Evolutionary conservation across 2,797 vertebrate species (phyloP).

Genomic region (Heliangelus exortis): DNA sequence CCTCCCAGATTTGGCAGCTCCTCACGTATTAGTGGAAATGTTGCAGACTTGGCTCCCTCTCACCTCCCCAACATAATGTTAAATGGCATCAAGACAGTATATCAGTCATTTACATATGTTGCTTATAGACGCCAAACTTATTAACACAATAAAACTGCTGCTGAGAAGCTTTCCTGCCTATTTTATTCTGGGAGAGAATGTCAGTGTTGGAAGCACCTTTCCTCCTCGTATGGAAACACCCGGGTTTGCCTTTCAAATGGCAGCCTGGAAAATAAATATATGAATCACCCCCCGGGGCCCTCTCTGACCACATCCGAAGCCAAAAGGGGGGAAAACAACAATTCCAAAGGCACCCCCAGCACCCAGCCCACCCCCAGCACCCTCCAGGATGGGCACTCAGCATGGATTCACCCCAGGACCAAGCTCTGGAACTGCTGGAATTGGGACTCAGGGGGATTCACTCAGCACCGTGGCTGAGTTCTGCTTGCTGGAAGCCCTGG

Average conservation of each 20-base stretch:
- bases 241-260: conserved; percentile 45
- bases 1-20: conserved; percentile 55
- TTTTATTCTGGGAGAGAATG: conserved; percentile 55
- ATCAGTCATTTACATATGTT: conserved; percentile 73
- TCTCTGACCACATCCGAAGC: not conserved
- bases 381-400: not conserved
- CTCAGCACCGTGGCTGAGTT: not conserved
- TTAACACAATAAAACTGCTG: conserved; percentile 73
- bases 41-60: conserved; percentile 69
- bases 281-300: not conserved
- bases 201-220: conserved; percentile 64
- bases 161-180: conserved; percentile 65
- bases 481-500: not conserved
- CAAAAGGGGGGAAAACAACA: fast-evolving
- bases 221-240: conserved; percentile 37
- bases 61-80: conserved; percentile 67
- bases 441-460: not conserved
- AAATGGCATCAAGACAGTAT: conserved; percentile 70
- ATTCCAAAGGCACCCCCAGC: not conserved
- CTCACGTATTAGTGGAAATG: conserved; percentile 42
- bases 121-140: conserved; percentile 75
- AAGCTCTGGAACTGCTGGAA: not conserved
- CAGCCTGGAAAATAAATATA: conserved; percentile 9
- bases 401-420: not conserved
- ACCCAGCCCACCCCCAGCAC: not conserved